Conservation (phyloP, 2,888 invertebrate species). For the Pterostichus niger region DNA sequence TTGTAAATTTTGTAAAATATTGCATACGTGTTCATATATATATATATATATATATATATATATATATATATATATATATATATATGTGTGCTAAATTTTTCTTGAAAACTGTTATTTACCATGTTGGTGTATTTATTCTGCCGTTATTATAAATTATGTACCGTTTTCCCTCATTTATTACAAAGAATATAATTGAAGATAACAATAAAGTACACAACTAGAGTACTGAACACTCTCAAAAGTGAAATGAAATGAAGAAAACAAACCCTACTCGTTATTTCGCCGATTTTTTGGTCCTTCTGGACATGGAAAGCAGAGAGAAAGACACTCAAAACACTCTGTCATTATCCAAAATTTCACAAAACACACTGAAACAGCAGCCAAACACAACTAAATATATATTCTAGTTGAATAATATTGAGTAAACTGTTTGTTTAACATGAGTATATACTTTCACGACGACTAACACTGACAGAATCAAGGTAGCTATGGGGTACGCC, state of each 20-base stretch:
- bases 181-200: too few relatives aligned
- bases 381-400: constrained; percentile 37
- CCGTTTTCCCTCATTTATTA: not conserved
- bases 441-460: constrained; percentile 31
- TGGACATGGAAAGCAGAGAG: constrained; percentile 41
- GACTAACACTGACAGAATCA: constrained; percentile 10
- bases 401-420: constrained; percentile 36
- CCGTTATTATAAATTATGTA: not conserved
- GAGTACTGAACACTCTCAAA: not conserved
- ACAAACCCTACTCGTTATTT: constrained; percentile 36
- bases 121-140: not conserved
- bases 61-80: constrained; percentile 16
- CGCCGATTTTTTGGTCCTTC: constrained; percentile 34
- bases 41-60: constrained; percentile 17
- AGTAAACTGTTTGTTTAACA: constrained; percentile 26
- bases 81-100: not conserved
- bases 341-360: constrained; percentile 39
- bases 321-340: constrained; percentile 8
- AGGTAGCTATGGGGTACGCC: constrained; percentile 15
- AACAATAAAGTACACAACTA: too few relatives aligned
- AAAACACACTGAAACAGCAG: constrained; percentile 22
- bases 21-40: constrained; percentile 12
- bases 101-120: not conserved
- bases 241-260: not conserved
- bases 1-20: not conserved